Evolutionary conservation across 37 sponge, comb jelly and placozoan genomes (phyloP).

Genomic region (Crambe crambe): DNA sequence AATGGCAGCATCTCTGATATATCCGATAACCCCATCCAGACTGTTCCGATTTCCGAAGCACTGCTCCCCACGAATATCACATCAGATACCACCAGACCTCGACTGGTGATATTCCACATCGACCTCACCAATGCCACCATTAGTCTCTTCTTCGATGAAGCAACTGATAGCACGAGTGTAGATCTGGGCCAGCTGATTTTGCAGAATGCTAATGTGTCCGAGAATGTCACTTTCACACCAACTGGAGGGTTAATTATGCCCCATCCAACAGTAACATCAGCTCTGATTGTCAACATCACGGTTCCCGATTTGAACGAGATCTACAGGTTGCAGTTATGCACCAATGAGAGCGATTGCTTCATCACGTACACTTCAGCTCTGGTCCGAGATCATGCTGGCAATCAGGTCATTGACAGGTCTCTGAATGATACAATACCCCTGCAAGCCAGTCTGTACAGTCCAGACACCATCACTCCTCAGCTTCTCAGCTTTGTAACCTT

Average conservation of each 20-base stretch:
- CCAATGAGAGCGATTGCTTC: constrained; percentile 41
- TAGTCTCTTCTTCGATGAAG: constrained; percentile 69
- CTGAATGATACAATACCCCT: constrained; percentile 21
- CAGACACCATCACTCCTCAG: constrained; percentile 58
- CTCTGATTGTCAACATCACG: constrained; percentile 48
- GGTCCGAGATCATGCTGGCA: constrained; percentile 53
- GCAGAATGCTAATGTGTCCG: constrained; percentile 23
- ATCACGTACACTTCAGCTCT: constrained; percentile 28
- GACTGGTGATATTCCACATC: constrained; percentile 62
- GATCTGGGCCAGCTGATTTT: constrained; percentile 52
- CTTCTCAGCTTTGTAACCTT: constrained; percentile 47
- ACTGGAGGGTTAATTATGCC: constrained; percentile 64
- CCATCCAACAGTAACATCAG: constrained; percentile 52
- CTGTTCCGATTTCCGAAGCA: constrained; percentile 12
- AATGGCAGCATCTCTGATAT: constrained; percentile 58
- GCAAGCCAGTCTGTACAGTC: constrained; percentile 22
- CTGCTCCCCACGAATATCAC: constrained; percentile 25
- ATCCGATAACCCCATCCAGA: constrained; percentile 30
- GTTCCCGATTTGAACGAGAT: constrained; percentile 70
- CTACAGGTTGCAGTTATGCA: constrained; percentile 61
- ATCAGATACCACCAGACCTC: constrained; percentile 54
- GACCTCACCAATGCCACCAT: constrained; percentile 73
- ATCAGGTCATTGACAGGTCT: constrained; percentile 16
- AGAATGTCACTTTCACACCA: constrained; percentile 15
- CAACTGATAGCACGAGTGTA: constrained; percentile 46